Percentiles rank a stretch among this genome's conserved stretches.
Evolutionary conservation across 2,888 invertebrate genomes (phyloP).

Genomic region (Drosophila recens): DNA sequence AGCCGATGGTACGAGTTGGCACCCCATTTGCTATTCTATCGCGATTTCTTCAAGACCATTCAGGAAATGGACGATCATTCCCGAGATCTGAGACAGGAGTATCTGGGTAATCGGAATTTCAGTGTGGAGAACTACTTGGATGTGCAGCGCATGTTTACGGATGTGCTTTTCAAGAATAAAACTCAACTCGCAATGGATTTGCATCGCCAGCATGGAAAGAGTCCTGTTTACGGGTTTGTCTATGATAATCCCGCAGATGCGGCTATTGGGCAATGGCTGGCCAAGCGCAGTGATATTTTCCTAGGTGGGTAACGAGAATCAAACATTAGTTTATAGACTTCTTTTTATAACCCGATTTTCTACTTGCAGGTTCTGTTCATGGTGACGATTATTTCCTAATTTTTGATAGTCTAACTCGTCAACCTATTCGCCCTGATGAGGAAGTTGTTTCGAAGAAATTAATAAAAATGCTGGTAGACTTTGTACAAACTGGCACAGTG

Average conservation of each 20-base stretch:
- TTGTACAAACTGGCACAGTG: conserved; percentile 47
- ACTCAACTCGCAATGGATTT: conserved; percentile 87
- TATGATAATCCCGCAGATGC: conserved; percentile 82
- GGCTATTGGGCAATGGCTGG: conserved; percentile 16
- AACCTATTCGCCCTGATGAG: conserved; percentile 48
- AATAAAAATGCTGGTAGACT: conserved; percentile 73
- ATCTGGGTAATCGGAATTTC: conserved; percentile 13
- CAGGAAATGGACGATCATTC: conserved; percentile 14
- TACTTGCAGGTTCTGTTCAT: conserved; percentile 70
- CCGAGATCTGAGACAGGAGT: conserved; percentile 10
- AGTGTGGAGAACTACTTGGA: conserved; percentile 86
- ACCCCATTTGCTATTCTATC: conserved; percentile 18
- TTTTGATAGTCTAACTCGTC: conserved; percentile 41
- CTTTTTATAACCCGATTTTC: background rate
- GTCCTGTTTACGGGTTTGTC: conserved; percentile 86
- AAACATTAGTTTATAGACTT: background rate
- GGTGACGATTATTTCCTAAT: conserved; percentile 77
- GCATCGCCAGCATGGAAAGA: conserved; percentile 7
- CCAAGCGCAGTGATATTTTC: conserved; percentile 84
- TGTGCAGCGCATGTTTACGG: conserved; percentile 87
- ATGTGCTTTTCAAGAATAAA: conserved; percentile 88
- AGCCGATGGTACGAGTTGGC: conserved; percentile 20
- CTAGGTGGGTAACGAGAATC: conserved; percentile 86
- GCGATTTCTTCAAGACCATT: background rate
- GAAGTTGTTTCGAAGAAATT: conserved; percentile 62